Evolutionary conservation across 2,888 invertebrate species (phyloP), one percentile per base, ranked within the genome.

Genomic region (Lamellibrachia columna): DNA sequence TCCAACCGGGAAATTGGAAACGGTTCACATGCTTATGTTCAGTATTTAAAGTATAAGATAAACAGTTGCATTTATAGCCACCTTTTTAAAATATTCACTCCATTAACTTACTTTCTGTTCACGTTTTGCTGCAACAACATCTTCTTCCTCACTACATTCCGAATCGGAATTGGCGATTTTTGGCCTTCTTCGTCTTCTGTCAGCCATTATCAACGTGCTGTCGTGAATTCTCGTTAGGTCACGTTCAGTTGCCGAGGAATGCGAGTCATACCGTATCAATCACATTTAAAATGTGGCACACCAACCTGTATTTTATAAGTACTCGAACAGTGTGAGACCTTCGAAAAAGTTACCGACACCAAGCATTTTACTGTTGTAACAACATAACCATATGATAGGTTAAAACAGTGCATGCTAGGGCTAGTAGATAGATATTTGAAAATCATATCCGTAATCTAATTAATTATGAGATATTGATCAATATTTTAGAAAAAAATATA

Each of bases 141-240:
- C 22, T 75, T 75, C 75, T 4, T 75, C 75, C n/a, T 75, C 75
- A 22, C 75, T 75, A n/a, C 75, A 75, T 75, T 75, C 75, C 22
- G 75, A 75, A 15, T 75, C 75, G 3, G 75, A 75, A 75, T 75
- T 75, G 75, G 75, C 75, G 75, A 75, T 75, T 75, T 75, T 75
- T 75, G 75, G 75, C 75, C 75, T 75, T 22, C 75, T 75, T 75
- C 75, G 75, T 75, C 75, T 75, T 75, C 75, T 75, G 75, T 75
- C 75, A 75, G 75, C 75, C 75, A 75, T 75, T 15, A 75, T 75
- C 75, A 75, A 11, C 75, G 75, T 75, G 75, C 75, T 75, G 75
- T 75, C 75, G 75, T 75, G 75, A 75, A 75, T 15, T 75, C 75
- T 75, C 75, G 75, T 75, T 22, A 22, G 15, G 22, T 75, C 75